phyloP scores from a whole-genome alignment of 2,888 invertebrate species.

The Helicoverpa assulta region DNA sequence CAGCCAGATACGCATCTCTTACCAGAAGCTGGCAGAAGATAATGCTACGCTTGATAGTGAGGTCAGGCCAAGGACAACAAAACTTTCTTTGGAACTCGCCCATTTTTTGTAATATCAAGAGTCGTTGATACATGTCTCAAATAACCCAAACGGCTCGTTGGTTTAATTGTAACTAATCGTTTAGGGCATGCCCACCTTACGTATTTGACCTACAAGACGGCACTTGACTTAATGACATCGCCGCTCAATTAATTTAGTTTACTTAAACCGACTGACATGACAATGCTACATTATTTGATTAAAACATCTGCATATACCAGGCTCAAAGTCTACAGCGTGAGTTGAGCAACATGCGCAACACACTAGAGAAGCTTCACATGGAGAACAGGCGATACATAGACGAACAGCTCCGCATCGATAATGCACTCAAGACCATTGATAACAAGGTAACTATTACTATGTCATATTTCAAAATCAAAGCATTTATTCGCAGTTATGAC shows the following conservation, averaged over 20 bases:
- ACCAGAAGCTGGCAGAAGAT: constrained; percentile 71
- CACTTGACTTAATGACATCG: no score
- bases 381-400: constrained; percentile 82
- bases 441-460: constrained; percentile 66
- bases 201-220: no score
- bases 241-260: no score
- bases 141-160: no score
- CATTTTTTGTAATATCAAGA: not conserved
- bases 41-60: constrained; percentile 81
- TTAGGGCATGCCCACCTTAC: no score
- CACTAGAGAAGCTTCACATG: constrained; percentile 78
- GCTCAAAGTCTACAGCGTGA: constrained; percentile 85
- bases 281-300: not conserved
- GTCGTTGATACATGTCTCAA: no score
- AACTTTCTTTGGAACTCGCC: not conserved
- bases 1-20: constrained; percentile 72
- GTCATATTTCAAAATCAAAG: no score
- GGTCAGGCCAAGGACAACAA: constrained; percentile 66
- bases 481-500: no score
- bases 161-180: no score
- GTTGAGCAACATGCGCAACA: constrained; percentile 79
- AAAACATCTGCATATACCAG: constrained; percentile 66
- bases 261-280: not conserved
- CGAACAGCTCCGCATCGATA: constrained; percentile 79
- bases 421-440: constrained; percentile 67